phyloP scores from a whole-genome alignment of 2,797 vertebrate species.

The Gobio occitaniae region DNA sequence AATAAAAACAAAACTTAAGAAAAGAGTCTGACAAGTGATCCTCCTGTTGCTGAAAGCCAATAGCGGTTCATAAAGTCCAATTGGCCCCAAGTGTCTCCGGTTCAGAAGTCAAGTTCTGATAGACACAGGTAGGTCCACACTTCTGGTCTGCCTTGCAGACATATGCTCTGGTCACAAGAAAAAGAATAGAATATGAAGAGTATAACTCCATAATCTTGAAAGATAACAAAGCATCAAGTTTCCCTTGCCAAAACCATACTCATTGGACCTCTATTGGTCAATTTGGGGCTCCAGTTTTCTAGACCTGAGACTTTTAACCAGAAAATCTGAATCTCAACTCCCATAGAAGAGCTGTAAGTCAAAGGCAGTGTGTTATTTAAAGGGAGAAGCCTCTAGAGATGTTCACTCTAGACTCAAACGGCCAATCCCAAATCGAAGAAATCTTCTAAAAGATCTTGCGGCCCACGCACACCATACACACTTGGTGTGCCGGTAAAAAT shows the following conservation, averaged over 20 bases:
- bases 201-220: slow-evolving; percentile 29
- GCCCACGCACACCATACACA: background rate
- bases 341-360: slow-evolving; percentile 21
- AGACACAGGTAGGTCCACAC: slow-evolving; percentile 37
- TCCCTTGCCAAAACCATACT: slow-evolving; percentile 6
- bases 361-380: slow-evolving; percentile 41
- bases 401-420: slow-evolving; percentile 14
- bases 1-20: slow-evolving; percentile 51
- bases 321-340: background rate
- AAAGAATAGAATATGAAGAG: slow-evolving; percentile 15
- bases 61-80: slow-evolving; percentile 47
- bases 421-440: slow-evolving; percentile 17
- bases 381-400: slow-evolving; percentile 27
- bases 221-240: background rate
- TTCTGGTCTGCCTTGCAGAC: slow-evolving; percentile 63
- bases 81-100: slow-evolving; percentile 51
- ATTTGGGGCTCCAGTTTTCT: slow-evolving; percentile 22
- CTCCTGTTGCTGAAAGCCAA: slow-evolving; percentile 52
- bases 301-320: slow-evolving; percentile 3
- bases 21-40: slow-evolving; percentile 44
- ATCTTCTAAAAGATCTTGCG: slow-evolving; percentile 9
- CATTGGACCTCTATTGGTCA: background rate
- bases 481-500: background rate
- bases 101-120: slow-evolving; percentile 62
- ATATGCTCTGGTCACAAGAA: slow-evolving; percentile 46